Evolutionary conservation across 2,888 invertebrate genomes (phyloP), one percentile per base, ranked within the genome.

Genomic region (Cephus sareptanus): DNA sequence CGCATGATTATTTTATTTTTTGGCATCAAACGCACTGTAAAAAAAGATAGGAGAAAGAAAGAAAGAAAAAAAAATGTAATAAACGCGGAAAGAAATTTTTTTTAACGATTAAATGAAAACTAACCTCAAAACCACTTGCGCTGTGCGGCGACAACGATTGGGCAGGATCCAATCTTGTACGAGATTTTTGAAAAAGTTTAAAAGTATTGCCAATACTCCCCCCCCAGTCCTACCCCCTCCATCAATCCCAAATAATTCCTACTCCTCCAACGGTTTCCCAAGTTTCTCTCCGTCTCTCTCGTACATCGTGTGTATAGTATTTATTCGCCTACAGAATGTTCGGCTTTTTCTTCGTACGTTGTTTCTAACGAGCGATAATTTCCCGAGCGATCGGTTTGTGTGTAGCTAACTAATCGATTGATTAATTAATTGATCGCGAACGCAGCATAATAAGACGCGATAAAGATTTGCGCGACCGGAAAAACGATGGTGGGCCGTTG

Each of bases 91-190:
- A 80, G 75, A 80, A 75, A 77, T 15, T 71, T 13, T 71, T 33
- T 34, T 34, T 70, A 82, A 78, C 76, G 40, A 33, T 23, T 37
- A 33, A 68, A 69, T 70, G 34, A 75, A 75, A 79, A 80, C 35
- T 82, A 56, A 56, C 56, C 80, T 76, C 75, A 75, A 75, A 77
- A 81, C 78, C 76, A 78, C 77, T 56, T 56, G 23, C 23, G 23
- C 56, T 56, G 56, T 23, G 56, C 56, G 56, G 23, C 56, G 56
- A 9, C 76, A 76, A 34, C 77, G 86, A 87, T 88, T 86, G 88
- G 89, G 89, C 91, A 85, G 91, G 90, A 88, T 89, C 90, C 89
- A 85, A 89, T 89, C 86, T 73, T 76, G 73, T 75, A 83, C 77
- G 76, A 56, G 71, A 74, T 30, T 33, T 76, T 31, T 23, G 74